Evolutionary conservation across 1,140 invertebrate species (phyloP), one percentile per base, ranked within the genome.

Genomic region (Lucilia sericata): DNA sequence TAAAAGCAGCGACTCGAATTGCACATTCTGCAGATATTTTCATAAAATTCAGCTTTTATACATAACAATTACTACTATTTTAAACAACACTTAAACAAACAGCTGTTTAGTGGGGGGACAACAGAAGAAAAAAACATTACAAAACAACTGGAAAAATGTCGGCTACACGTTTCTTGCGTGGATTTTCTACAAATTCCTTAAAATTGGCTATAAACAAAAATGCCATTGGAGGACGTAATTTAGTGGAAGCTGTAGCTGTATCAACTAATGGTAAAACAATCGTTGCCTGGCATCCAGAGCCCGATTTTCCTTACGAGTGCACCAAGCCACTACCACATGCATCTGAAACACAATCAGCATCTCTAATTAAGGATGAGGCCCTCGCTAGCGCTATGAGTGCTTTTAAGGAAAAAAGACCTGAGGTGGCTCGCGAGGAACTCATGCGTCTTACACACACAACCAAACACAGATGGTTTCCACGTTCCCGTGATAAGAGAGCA

Each of bases 281-380:
- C 85, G 94, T 97, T 65, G 97, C 96, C 85, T 97, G 97, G 95
- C 97, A 99, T 92, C 96, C 96, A 55, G 94, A 96, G 86, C 88
- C 92, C 88, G 90, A 93, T 70, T 96, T 96, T 92, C 97, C 97
- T 0, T 99, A 98, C 88, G 96, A 98, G 91, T 94, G 91, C 87
- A 95, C 96, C 10, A 94, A 93, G 88, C 95, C 96, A 2, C 87
- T 98, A 60, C 95, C 96, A 17, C 87, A 92, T 84, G 87, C 91
- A 75, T 82, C 86, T 0, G 85, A 65, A 42, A 88, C 80, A 82
- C 88, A 84, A 65, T 91, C 82, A 87, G 91, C 86, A 87, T 91
- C 93, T 17, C 90, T 95, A 13, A 91, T 96, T n/a, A 95, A 94
- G 89, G 93, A 95, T 84, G 91, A 93, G 51, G 90, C 94, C n/a